Conservation (phyloP, 2,888 invertebrate genomes). For the Tachystola acroxantha region DNA sequence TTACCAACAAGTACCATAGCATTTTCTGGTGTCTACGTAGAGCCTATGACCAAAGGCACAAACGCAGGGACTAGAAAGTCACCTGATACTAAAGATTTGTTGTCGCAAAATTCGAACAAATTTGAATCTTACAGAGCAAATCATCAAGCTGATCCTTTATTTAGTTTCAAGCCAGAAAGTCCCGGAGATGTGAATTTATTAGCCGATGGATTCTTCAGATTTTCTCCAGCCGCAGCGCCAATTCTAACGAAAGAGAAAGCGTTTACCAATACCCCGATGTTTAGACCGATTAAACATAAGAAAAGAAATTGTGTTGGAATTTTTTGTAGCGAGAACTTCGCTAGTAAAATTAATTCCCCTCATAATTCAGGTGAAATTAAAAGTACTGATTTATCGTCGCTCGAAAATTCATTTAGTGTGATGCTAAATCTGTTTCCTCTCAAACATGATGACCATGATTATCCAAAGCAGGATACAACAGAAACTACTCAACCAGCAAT, state of each 20-base stretch:
- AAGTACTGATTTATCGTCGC: slow-evolving; percentile 21
- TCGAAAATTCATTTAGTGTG: slow-evolving; percentile 76
- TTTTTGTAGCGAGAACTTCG: slow-evolving; percentile 28
- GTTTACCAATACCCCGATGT: slow-evolving; percentile 35
- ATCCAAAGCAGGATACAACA: slow-evolving; percentile 34
- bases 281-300: slow-evolving; percentile 37
- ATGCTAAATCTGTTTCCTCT: slow-evolving; percentile 82
- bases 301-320: slow-evolving; percentile 35
- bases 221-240: slow-evolving; percentile 39
- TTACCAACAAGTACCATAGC: slow-evolving; percentile 44
- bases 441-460: slow-evolving; percentile 30
- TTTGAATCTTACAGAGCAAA: slow-evolving; percentile 37
- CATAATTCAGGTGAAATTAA: slow-evolving; percentile 20
- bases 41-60: slow-evolving; percentile 39
- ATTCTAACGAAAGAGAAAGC: slow-evolving; percentile 23
- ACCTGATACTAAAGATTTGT: slow-evolving; percentile 20
- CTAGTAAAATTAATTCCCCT: slow-evolving; percentile 12
- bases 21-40: slow-evolving; percentile 59
- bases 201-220: slow-evolving; percentile 71
- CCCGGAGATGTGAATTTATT: slow-evolving; percentile 86
- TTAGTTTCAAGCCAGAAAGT: slow-evolving; percentile 83
- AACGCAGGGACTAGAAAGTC: slow-evolving; percentile 12
- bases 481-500: slow-evolving; percentile 9
- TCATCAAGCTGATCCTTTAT: slow-evolving; percentile 80
- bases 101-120: slow-evolving; percentile 33